Percentiles rank a stretch among this genome's conserved stretches.
phyloP scores from a whole-genome alignment of 1,140 invertebrate genomes.

The Drosophila rhopaloa region DNA sequence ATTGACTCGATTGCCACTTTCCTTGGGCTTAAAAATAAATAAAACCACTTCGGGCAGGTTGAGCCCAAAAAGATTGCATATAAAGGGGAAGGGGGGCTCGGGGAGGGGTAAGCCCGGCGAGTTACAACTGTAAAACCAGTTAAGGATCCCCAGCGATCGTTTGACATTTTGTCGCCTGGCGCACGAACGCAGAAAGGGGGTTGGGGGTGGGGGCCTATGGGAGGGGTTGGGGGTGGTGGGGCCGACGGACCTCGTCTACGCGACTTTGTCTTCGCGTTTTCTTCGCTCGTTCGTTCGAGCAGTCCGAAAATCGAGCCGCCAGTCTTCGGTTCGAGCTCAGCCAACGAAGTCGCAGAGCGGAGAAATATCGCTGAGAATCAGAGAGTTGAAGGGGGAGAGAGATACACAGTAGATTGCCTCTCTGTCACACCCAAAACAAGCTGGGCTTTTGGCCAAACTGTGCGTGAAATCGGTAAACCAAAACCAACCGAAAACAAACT shows the following conservation, averaged over 20 bases:
- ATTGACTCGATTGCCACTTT: neutral
- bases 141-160: constrained; percentile 40
- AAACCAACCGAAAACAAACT: constrained; percentile 31
- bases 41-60: neutral
- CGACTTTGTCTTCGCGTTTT: constrained; percentile 3
- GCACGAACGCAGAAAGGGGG: constrained; percentile 17
- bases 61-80: neutral
- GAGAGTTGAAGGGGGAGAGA: constrained; percentile 7
- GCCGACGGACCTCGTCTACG: constrained; percentile 9
- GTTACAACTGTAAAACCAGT: constrained; percentile 60
- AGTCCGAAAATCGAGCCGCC: constrained; percentile 33
- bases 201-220: neutral
- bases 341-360: constrained; percentile 48
- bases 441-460: constrained; percentile 55
- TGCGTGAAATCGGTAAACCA: constrained; percentile 76
- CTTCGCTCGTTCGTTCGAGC: constrained; percentile 3
- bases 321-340: constrained; percentile 71
- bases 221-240: neutral
- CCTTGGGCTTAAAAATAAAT: neutral
- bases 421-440: constrained; percentile 9
- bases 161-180: constrained; percentile 75
- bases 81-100: neutral
- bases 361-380: constrained; percentile 15
- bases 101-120: neutral
- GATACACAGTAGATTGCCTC: neutral